phyloP scores from a whole-genome alignment of 2,797 vertebrate species.

The Sylvia borin region DNA sequence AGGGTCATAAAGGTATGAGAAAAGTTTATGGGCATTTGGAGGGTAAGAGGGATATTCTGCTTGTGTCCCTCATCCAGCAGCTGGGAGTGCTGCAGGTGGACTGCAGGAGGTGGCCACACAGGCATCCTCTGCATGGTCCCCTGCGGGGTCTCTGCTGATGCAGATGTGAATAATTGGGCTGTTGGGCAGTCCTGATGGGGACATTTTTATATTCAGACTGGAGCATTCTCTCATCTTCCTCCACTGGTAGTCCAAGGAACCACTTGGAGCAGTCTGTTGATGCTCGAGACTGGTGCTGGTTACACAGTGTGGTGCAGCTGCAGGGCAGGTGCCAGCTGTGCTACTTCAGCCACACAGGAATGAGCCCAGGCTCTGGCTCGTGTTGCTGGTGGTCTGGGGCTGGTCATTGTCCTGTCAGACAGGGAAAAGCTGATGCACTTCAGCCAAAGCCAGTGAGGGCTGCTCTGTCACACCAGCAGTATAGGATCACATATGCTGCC shows the following conservation, averaged over 20 bases:
- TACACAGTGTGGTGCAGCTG: neutral
- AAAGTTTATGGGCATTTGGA: neutral
- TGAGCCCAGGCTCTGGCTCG: neutral
- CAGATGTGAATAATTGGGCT: neutral
- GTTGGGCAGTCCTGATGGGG: neutral
- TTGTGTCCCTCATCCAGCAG: neutral
- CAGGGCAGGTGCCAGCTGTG: accelerated
- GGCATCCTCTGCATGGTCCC: no score
- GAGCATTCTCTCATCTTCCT: neutral
- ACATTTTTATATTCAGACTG: neutral
- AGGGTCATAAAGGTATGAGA: neutral
- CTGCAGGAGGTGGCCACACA: neutral
- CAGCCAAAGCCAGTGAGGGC: neutral
- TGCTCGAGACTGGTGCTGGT: neutral
- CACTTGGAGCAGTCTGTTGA: neutral
- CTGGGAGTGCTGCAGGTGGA: neutral
- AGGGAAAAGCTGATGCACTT: neutral
- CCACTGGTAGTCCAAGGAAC: neutral
- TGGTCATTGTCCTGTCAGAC: neutral
- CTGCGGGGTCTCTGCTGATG: neutral
- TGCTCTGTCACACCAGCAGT: neutral
- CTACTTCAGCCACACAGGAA: neutral
- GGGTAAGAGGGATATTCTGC: neutral
- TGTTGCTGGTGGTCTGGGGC: neutral
- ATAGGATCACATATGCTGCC: neutral